These are phyloP conservation scores for Philereme transversata DNA, from an alignment of 2,888 invertebrate species.

Conservation along the genomic window DNA sequence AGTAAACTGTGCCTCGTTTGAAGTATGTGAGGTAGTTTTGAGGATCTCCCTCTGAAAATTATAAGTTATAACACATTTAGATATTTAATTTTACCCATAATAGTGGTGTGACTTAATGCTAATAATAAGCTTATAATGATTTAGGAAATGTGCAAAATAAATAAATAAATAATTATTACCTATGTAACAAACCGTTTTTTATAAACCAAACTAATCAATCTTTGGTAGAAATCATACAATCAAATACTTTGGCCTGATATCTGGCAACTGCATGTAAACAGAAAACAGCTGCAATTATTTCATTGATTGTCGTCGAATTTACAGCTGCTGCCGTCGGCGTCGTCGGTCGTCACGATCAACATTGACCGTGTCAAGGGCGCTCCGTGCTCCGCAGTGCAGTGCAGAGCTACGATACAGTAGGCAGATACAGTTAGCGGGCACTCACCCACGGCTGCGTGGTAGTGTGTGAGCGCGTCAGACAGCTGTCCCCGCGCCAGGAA, in stretches of 20 bases:
- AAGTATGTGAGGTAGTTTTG: constrained; percentile 98
- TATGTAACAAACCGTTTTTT: no score
- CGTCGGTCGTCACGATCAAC: constrained; percentile 13
- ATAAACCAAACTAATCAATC: no score
- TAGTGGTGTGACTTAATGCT: no score
- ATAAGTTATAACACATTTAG: constrained; percentile 4
- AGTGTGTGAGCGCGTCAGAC: constrained; percentile 97
- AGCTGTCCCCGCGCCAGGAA: constrained; percentile 96
- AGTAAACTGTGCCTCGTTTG: constrained; percentile 97
- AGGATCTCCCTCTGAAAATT: constrained; percentile 94
- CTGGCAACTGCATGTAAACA: constrained; percentile 25
- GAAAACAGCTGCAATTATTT: constrained; percentile 15
- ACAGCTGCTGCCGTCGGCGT: constrained; percentile 1
- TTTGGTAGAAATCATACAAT: background rate
- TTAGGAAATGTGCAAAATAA: background rate
- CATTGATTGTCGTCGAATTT: constrained; percentile 7
- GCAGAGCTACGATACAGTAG: background rate
- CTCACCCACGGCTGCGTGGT: constrained; percentile 98
- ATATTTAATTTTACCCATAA: no score
- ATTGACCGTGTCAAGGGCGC: constrained; percentile 30
- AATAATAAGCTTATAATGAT: background rate
- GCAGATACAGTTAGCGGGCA: constrained; percentile 23
- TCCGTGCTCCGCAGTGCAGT: constrained; percentile 6
- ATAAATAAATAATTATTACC: background rate
- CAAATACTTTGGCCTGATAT: background rate